A percentile compares a stretch with the other conserved stretches of the same genome.
Conservation (phyloP, 2,888 invertebrate species). For the Leucozona laternaria region DNA sequence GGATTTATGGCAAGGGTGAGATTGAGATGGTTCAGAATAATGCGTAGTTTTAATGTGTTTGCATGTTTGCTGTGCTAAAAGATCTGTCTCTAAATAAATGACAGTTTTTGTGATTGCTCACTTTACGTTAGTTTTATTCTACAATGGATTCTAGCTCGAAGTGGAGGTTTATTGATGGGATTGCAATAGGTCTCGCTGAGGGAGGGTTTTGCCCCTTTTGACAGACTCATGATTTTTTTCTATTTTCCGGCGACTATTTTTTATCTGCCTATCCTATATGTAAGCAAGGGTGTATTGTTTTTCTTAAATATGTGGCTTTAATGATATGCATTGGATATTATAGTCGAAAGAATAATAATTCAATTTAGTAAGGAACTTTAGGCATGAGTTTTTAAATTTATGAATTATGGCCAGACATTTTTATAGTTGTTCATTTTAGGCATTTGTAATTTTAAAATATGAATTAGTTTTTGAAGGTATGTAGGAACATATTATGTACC, state of each 20-base stretch:
- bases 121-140: constrained; percentile 44
- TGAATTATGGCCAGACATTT: not conserved
- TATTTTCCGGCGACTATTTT: constrained; percentile 1
- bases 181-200: constrained; percentile 25
- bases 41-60: constrained; percentile 72
- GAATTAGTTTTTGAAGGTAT: too few species aligned
- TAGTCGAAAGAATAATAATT: not conserved
- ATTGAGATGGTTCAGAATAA: constrained; percentile 32
- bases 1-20: constrained; percentile 61
- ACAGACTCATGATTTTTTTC: constrained; percentile 49
- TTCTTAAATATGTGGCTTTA: not conserved
- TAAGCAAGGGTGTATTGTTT: not conserved
- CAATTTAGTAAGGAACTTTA: not conserved
- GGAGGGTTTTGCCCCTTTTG: constrained; percentile 59
- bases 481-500: too few species aligned
- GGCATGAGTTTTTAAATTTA: not conserved
- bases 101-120: constrained; percentile 76
- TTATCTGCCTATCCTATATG: not conserved
- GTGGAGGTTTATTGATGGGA: constrained; percentile 55
- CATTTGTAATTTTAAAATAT: too few species aligned
- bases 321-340: not conserved
- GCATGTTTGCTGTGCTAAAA: constrained; percentile 75
- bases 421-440: too few species aligned
- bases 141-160: constrained; percentile 11
- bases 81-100: constrained; percentile 74